Percentiles rank a stretch among this genome's conserved stretches.
These are phyloP conservation scores for Drosophila rufa DNA, from an alignment of 1,140 invertebrate species.

Conservation along the genomic window DNA sequence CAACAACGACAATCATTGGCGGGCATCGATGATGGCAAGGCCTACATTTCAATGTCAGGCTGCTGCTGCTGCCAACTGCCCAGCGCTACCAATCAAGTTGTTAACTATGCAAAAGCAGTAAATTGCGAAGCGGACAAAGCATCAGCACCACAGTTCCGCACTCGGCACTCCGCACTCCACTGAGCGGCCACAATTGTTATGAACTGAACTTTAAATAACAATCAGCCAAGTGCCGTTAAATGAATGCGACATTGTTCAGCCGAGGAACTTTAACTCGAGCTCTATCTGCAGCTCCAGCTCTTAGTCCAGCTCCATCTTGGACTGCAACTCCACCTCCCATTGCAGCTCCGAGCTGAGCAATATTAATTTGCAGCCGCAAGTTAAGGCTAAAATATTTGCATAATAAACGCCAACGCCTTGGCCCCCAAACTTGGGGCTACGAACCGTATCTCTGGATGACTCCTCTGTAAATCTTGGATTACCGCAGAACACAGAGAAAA, in stretches of 20 bases:
- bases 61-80: conserved; percentile 63
- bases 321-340: conserved; percentile 15
- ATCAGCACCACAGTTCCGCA: conserved; percentile 28
- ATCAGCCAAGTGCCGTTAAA: conserved; percentile 82
- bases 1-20: conserved; percentile 74
- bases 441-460: conserved; percentile 14
- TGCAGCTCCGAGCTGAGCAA: conserved; percentile 49
- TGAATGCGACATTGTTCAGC: conserved; percentile 76
- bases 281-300: conserved; percentile 3
- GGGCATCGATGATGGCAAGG: conserved; percentile 76
- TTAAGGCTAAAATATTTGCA: conserved; percentile 82
- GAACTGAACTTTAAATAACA: conserved; percentile 82
- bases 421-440: conserved; percentile 31
- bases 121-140: conserved; percentile 66
- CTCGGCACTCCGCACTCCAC: not conserved
- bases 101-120: conserved; percentile 79
- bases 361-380: conserved; percentile 73
- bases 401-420: conserved; percentile 81
- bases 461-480: conserved; percentile 36
- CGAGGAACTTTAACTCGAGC: conserved; percentile 17
- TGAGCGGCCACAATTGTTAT: conserved; percentile 66
- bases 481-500: not conserved
- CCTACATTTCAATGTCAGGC: conserved; percentile 80
- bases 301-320: not conserved
- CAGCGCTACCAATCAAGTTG: conserved; percentile 81